phyloP scores from a whole-genome alignment of 2,888 invertebrate genomes.

The Barypeithes pellucidus region DNA sequence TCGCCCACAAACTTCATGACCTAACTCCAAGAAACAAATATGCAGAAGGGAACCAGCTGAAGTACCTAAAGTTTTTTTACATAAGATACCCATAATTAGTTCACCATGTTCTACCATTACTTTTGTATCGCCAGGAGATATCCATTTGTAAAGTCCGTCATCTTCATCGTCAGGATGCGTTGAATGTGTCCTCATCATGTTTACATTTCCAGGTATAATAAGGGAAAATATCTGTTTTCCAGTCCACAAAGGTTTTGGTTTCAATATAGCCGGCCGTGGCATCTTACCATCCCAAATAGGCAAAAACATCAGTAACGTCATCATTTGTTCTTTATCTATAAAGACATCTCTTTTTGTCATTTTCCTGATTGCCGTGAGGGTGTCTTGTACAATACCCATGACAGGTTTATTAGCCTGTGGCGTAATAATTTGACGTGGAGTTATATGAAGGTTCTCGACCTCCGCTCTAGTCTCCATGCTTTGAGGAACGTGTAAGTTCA shows the following conservation, averaged over 20 bases:
- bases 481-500: conserved; percentile 99
- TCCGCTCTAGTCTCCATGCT: conserved; percentile 98
- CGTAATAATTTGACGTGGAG: conserved; percentile 98
- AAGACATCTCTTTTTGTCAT: conserved; percentile 99
- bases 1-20: conserved; percentile 94
- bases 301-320: conserved; percentile 98
- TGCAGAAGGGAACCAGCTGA: conserved; percentile 92
- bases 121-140: conserved; percentile 99
- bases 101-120: conserved; percentile 96
- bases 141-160: conserved; percentile 98
- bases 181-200: conserved; percentile 97
- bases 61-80: conserved; percentile 97
- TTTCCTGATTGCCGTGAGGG: conserved; percentile 97
- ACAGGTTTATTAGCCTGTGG: conserved; percentile 99
- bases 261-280: conserved; percentile 97
- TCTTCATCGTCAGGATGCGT: conserved; percentile 99
- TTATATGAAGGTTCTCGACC: conserved; percentile 97
- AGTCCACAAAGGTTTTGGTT: conserved; percentile 97
- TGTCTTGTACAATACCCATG: conserved; percentile 98
- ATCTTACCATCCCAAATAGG: conserved; percentile 99
- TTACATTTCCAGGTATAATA: conserved; percentile 98
- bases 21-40: conserved; percentile 97
- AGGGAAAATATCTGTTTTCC: conserved; percentile 98
- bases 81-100: conserved; percentile 97
- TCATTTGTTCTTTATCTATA: conserved; percentile 97